Base-by-base conservation (phyloP, 2,113 vertebrate species). In the Carassius auratus region DNA sequence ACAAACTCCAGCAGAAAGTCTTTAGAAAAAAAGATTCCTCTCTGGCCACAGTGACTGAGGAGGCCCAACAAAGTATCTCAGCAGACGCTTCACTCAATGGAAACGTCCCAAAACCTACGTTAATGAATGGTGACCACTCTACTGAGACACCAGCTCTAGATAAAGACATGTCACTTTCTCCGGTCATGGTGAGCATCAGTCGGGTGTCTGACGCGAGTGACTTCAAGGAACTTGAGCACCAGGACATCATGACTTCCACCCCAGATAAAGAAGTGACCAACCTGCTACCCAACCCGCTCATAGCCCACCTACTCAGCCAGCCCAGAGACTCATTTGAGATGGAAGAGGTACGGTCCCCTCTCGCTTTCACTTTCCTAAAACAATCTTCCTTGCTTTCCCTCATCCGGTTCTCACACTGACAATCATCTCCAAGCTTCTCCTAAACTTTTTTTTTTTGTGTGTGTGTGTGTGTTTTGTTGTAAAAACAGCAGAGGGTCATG, bases 271-370 rank as follows among this genome's bases (percentile, higher is more conserved):
- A 97, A 64, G 86, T 86, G 15, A 5, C 88, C 88, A 2, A 38
- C 42, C 91, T 92, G 0, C 84, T 95, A 0, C 55, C 86, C 61
- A 95, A 89, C 88, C 95, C 92, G 0, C 96, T 93, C 50, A 74
- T 97, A 55, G 87, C 86, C 12, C 96, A 92, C 84, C 93, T 98
- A 13, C 93, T 95, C 86, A 89, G 75, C 2, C 96, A 96, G 81
- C 95, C 96, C 42, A 92, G 96, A 61, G 96, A 98, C 90, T 99
- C 98, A n/a, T 99, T 99, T n/a, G 98, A 99, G 90, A 97, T 99
- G 94, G 98, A 99, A 87, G 98, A 99, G 97, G 98, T 98, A 94
- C 64, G 12, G 19, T 52, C 26, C 26, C 6, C 13, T 36, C n/a
- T 38, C 8, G 45, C 55, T 45, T 17, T 7, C n/a, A 5, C 17